A percentile compares a stretch with the other conserved stretches of the same genome.
Evolutionary conservation across 2,113 vertebrate species (phyloP).

Genomic region (Corydoras sp.): DNA sequence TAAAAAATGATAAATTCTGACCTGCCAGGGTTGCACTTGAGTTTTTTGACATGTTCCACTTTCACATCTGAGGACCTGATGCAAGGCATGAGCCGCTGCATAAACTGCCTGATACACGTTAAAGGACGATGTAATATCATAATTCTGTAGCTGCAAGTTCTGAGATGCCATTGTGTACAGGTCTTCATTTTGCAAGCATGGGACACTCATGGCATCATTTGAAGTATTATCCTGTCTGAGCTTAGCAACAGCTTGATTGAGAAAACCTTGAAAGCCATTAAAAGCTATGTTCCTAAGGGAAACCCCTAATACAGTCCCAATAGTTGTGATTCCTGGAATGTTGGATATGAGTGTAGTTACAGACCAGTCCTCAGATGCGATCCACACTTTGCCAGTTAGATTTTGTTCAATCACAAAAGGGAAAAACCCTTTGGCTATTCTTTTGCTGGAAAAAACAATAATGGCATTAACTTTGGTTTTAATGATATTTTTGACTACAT

Average conservation of each 20-base stretch:
- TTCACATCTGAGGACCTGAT: slow-evolving; percentile 64
- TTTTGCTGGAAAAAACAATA: slow-evolving; percentile 68
- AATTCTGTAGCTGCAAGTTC: slow-evolving; percentile 47
- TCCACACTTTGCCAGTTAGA: slow-evolving; percentile 69
- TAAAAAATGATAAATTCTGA: slow-evolving; percentile 44
- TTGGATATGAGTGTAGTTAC: slow-evolving; percentile 55
- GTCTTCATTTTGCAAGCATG: slow-evolving; percentile 66
- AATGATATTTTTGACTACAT: slow-evolving; percentile 55
- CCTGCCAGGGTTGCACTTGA: slow-evolving; percentile 68
- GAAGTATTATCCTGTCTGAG: neutral
- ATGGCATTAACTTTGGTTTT: slow-evolving; percentile 63
- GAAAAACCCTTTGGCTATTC: slow-evolving; percentile 59
- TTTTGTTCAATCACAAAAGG: slow-evolving; percentile 57
- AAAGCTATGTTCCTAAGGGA: slow-evolving; percentile 55
- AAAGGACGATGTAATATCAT: slow-evolving; percentile 64
- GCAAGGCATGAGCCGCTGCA: slow-evolving; percentile 70
- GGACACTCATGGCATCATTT: neutral
- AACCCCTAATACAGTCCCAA: slow-evolving; percentile 73
- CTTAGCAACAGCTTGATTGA: slow-evolving; percentile 44
- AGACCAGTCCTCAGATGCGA: slow-evolving; percentile 77
- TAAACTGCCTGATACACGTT: slow-evolving; percentile 73
- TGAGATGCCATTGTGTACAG: slow-evolving; percentile 45
- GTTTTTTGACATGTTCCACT: slow-evolving; percentile 49
- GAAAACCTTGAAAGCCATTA: slow-evolving; percentile 60
- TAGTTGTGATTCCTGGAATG: slow-evolving; percentile 54